These are phyloP conservation scores for Drosophila pseudotakahashii DNA, from an alignment of 2,888 invertebrate genomes.

Conservation along the genomic window DNA sequence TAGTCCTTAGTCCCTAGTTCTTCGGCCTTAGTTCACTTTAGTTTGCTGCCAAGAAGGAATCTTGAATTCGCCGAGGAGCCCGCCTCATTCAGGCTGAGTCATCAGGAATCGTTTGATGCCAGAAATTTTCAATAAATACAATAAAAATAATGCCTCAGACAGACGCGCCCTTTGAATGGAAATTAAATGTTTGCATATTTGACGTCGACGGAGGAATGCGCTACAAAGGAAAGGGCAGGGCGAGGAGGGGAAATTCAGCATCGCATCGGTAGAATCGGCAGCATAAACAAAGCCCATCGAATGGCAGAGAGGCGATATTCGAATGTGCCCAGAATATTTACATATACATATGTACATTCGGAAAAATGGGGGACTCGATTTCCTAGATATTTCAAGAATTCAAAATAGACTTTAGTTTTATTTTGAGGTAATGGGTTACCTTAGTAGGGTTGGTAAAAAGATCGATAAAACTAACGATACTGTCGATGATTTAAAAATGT, in stretches of 20 bases:
- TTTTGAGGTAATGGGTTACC: no score
- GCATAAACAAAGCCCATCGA: conserved; percentile 19
- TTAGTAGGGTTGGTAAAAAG: no score
- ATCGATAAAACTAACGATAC: no score
- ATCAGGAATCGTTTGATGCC: conserved; percentile 68
- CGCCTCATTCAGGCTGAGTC: conserved; percentile 42
- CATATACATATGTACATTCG: neutral
- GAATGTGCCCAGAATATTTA: neutral
- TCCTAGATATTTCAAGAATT: no score
- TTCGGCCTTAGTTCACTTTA: conserved; percentile 5
- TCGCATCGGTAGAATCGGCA: neutral
- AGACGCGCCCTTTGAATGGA: conserved; percentile 35
- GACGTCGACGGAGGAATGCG: conserved; percentile 70
- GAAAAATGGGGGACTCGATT: neutral
- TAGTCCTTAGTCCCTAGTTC: neutral
- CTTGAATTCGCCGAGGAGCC: neutral
- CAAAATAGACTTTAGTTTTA: no score
- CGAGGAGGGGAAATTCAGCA: neutral
- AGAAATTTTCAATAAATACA: conserved; percentile 79
- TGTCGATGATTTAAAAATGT: no score
- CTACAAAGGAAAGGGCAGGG: conserved; percentile 1
- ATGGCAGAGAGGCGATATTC: neutral
- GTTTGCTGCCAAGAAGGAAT: conserved; percentile 9
- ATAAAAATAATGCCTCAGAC: conserved; percentile 66
- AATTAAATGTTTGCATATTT: conserved; percentile 80